Base-by-base conservation (phyloP, 1,140 invertebrate species). In the Copidosoma floridanum region DNA sequence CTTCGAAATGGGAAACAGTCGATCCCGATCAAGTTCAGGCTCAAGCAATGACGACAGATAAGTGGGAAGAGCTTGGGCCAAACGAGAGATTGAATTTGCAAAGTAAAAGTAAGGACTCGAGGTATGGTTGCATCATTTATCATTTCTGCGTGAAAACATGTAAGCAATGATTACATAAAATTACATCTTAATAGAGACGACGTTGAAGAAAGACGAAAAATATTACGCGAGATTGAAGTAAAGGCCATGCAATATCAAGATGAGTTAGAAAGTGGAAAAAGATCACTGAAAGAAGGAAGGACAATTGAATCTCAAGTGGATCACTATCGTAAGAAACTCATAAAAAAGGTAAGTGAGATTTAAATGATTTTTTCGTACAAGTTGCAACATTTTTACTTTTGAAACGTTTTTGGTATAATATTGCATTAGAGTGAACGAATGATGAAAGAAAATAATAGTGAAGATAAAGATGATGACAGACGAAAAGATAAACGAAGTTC, bases 161-260 rank as follows among this genome's bases (percentile, higher is more conserved):
- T 20, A 18, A 10, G 20, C 23, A n/a, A n/a, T 21, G 20, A 12
- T 44, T 21, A 44, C n/a, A 44, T 12, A 12, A 21, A 4, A 21
- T 57, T 43, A 51, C 51, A 40, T 48, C n/a, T 66, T 44, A 68
- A 74, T 59, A 71, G 84, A 68, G 82, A 84, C 71, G 82, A 74
- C 68, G 83, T 85, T 71, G 89, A 94, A 78, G 89, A 93, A 72
- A 86, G 89, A 65, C 84, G 95, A 37, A 87, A 86, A 63, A 90
- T 91, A 75, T 79, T 98, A 37, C 83, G 95, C 50, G 94, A 97
- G 77, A 93, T 98, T 67, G 95, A 98, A 83, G 81, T 97, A 41
- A 95, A 95, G 82, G 93, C 94, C 14, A 85, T 97, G 81, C 91
- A 94, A 72, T 98, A 96, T 82, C 94, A 97, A 81, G 95, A 98